Base-by-base conservation (phyloP, 1,140 invertebrate genomes). In the Rhopalosiphum maidis region DNA sequence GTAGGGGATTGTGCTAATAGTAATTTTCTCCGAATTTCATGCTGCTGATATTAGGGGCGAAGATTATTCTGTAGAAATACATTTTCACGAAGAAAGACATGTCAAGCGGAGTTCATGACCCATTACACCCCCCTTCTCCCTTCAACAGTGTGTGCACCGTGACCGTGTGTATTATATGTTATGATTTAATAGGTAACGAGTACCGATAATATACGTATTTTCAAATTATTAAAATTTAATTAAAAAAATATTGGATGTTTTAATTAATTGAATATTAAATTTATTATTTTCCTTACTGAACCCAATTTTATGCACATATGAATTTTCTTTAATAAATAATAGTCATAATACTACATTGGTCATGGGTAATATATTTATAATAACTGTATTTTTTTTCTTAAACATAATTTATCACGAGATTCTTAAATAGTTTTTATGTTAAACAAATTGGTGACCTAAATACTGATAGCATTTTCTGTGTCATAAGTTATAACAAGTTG, bases 121-220 rank as follows among this genome's bases (percentile, higher is more conserved):
- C 25, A 9, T 60, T n/a, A n/a, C 11, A 30, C 55, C 1, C 11
- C 60, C 55, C 1, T 8, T 3, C 25, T 0, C 0, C 25, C 25
- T 0, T 8, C 5, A 18, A n/a, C 0, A 3, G 21, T 25, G 0
- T 68, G 60, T n/a, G 15, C 15, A 68, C 11, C n/a, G 4, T n/a
- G 11, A 11, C 30, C 48, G 48, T 48, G 48, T 18, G 18, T 48
- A 18, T 48, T 48, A 48, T 48, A 1, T 48, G 0, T 48, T 18
- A 48, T 48, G 15, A 54, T 8, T 54, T 21, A 68, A 2, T n/a
- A 68, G 3, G 11, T n/a, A n/a, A 11, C 30, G 30, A 68, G 15
- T 25, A 60, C 8, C 55, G 25, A 60, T n/a, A n/a, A 15, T 41
- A 41, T 41, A 41, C 7, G n/a, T 15, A 68, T 68, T 15, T 30